Evolutionary conservation across 1,140 invertebrate species (phyloP).

Genomic region (Schlechtendalia chinensis): DNA sequence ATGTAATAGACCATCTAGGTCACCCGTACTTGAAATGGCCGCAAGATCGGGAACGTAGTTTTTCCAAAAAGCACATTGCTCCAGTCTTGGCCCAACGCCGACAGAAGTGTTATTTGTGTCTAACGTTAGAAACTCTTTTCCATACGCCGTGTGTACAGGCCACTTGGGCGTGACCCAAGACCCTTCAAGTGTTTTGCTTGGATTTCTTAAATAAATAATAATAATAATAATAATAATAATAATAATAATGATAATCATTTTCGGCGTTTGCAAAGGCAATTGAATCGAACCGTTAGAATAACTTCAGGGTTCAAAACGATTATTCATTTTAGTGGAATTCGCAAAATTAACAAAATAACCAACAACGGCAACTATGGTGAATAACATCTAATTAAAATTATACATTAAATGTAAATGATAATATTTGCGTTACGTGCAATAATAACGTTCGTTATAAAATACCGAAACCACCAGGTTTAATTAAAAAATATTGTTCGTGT

Average conservation of each 20-base stretch:
- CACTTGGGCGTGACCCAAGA: slow-evolving; percentile 67
- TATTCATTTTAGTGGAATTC: no score
- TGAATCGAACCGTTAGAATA: not conserved
- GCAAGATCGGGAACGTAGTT: slow-evolving; percentile 87
- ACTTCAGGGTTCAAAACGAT: no score
- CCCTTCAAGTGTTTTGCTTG: slow-evolving; percentile 66
- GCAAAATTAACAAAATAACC: no score
- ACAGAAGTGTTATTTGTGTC: slow-evolving; percentile 76
- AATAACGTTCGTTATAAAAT: no score
- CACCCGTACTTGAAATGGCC: slow-evolving; percentile 66
- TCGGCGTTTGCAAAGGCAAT: not conserved
- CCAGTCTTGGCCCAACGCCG: slow-evolving; percentile 79
- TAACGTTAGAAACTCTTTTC: slow-evolving; percentile 81
- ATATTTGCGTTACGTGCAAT: no score
- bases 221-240: no score
- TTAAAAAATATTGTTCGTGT: no score
- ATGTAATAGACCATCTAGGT: no score
- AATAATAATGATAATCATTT: slow-evolving; percentile 18
- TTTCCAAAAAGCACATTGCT: slow-evolving; percentile 95
- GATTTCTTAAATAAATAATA: slow-evolving; percentile 62
- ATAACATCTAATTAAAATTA: no score
- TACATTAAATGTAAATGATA: no score
- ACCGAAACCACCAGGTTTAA: no score
- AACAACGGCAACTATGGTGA: no score
- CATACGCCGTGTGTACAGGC: slow-evolving; percentile 80